Evolutionary conservation across 2,797 vertebrate genomes (phyloP).

Genomic region (Lates japonicus): DNA sequence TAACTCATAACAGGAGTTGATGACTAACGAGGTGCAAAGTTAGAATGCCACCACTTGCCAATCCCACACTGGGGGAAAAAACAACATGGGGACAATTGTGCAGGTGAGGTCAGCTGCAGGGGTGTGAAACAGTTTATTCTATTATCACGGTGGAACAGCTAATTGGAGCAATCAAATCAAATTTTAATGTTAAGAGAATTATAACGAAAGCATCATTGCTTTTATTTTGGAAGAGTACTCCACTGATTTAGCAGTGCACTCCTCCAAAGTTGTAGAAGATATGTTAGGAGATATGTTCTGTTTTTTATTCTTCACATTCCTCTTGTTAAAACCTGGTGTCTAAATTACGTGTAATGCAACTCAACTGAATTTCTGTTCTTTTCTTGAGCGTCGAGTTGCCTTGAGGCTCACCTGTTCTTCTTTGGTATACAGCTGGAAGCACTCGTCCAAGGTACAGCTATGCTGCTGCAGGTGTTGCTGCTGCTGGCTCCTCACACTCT

Average conservation of each 20-base stretch:
- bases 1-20: background rate
- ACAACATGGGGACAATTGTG: background rate
- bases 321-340: background rate
- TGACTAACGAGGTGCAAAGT: background rate
- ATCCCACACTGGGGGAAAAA: background rate
- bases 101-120: background rate
- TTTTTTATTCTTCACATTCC: too few relatives aligned
- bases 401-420: conserved; percentile 91
- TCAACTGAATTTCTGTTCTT: background rate
- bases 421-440: conserved; percentile 97
- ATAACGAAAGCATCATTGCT: too few relatives aligned
- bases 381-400: background rate
- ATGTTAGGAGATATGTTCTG: too few relatives aligned
- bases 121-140: too few relatives aligned
- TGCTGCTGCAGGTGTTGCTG: conserved; percentile 91
- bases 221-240: background rate
- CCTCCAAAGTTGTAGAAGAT: background rate
- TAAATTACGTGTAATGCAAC: background rate
- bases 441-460: conserved; percentile 92
- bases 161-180: too few relatives aligned
- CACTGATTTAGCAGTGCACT: background rate
- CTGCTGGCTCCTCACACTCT: conserved; percentile 91
- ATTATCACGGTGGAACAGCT: too few relatives aligned
- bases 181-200: too few relatives aligned
- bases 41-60: background rate